Evolutionary conservation across 2,888 invertebrate species (phyloP).

Genomic region (Chamaedrilus cognettii): DNA sequence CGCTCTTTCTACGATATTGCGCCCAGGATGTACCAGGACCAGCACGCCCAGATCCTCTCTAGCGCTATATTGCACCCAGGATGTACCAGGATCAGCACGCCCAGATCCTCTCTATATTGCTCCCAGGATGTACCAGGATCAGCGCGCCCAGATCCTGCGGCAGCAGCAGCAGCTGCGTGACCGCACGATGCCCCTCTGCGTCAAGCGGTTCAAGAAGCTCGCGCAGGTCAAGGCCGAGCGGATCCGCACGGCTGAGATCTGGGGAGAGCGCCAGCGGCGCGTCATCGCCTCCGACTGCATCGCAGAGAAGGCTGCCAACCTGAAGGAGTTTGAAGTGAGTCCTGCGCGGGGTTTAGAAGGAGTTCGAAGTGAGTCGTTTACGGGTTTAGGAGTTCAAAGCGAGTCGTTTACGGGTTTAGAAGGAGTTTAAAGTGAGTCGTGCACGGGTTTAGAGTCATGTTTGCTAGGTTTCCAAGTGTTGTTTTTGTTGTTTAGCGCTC

Average conservation of each 20-base stretch:
- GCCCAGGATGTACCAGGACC: too few species aligned
- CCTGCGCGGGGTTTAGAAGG: too few species aligned
- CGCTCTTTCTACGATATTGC: too few species aligned
- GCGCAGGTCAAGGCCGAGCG: constrained; percentile 82
- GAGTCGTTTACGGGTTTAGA: too few species aligned
- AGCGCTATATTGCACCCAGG: not conserved
- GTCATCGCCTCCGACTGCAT: constrained; percentile 87
- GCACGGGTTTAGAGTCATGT: too few species aligned
- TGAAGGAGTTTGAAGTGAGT: constrained; percentile 91
- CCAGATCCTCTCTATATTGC: not conserved
- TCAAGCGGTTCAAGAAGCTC: constrained; percentile 77
- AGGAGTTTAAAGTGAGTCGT: too few species aligned
- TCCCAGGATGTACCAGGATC: constrained; percentile 76
- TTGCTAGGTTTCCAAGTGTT: too few species aligned
- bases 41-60: not conserved
- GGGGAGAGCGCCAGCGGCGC: constrained; percentile 68
- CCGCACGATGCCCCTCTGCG: constrained; percentile 83
- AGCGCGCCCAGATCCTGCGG: constrained; percentile 82
- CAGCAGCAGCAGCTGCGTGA: constrained; percentile 87
- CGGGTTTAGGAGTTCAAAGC: too few species aligned
- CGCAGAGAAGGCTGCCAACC: constrained; percentile 84
- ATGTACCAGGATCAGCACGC: too few species aligned
- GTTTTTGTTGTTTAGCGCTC: too few species aligned
- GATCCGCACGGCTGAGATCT: constrained; percentile 58
- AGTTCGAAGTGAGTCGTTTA: too few species aligned